Conservation (phyloP, 2,113 vertebrate genomes). For the Oplegnathus fasciatus region DNA sequence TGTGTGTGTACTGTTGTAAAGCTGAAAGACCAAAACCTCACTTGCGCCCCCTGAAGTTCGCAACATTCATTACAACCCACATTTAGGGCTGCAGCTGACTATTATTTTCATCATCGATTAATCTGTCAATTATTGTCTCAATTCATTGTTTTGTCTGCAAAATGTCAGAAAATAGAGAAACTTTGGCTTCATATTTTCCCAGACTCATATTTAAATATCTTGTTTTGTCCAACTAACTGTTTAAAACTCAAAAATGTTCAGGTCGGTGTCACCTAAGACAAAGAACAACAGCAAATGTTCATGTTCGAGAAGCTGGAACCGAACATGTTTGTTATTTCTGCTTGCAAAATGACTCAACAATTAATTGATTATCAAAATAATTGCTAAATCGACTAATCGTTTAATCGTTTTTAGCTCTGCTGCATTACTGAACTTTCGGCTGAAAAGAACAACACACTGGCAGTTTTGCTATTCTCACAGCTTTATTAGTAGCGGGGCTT, state of each 20-base stretch:
- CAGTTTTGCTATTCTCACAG: background rate
- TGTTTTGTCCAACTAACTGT: background rate
- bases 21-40: background rate
- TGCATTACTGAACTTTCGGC: background rate
- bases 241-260: background rate
- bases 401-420: background rate
- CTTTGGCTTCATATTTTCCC: background rate
- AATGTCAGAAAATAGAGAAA: background rate
- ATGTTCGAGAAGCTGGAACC: background rate
- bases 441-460: background rate
- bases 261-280: background rate
- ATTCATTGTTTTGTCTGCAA: background rate
- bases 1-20: slow-evolving; percentile 67
- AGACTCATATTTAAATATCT: background rate
- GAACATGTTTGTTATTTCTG: background rate
- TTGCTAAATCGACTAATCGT: background rate
- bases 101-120: background rate
- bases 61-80: background rate
- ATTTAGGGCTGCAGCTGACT: background rate
- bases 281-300: background rate
- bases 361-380: background rate
- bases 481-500: background rate
- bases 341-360: too few species aligned
- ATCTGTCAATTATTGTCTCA: background rate
- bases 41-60: background rate